Evolutionary conservation across 2,888 invertebrate genomes (phyloP), one percentile per base, ranked within the genome.

Genomic region (Drosophila ezoana): DNA sequence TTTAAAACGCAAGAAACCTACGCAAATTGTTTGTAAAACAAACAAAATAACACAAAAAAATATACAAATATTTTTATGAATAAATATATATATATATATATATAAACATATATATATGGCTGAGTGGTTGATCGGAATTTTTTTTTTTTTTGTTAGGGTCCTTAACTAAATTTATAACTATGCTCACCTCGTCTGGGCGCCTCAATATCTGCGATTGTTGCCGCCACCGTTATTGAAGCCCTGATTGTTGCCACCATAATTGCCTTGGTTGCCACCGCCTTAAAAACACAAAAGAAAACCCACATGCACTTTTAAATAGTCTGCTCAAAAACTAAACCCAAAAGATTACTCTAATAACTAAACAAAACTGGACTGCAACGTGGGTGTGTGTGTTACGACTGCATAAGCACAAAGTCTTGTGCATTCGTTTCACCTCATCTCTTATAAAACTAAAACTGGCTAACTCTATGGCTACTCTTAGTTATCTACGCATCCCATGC

Each of bases 251-350:
- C 93, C 92, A 23, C 93, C 93, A 2, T 94, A 93, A 16, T 94
- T 93, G 13, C 94, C 93, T 0, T 94, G 93, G 43, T 93, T 93
- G 43, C 93, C 92, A 41, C 92, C 91, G 51, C 91, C 90, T 70
- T 76, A 44, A 76, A 74, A 48, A 90, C 44, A 90, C 95, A 95
- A 96, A 91, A 97, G 97, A 74, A 66, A 64, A 65, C 76, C 98
- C 1, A 98, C 97, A 90, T 97, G 97, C n/a, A 94, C 54, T 95
- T 94, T 89, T 96, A 58, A 14, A 64, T 47, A 40, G 49, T 23
- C 43, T 56, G 40, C 66, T 72, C 18, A 52, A 35, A 20, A 18
- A 41, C 69, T 70, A 59, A 28, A 49, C 47, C 44, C 37, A 40
- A 38, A 13, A 13, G 33, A 33, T 49, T 56, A 18, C n/a, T 37